Percentiles rank a stretch among this genome's conserved stretches.
Conservation (phyloP, 2,113 vertebrate species). For the Phaethornis superciliosus region DNA sequence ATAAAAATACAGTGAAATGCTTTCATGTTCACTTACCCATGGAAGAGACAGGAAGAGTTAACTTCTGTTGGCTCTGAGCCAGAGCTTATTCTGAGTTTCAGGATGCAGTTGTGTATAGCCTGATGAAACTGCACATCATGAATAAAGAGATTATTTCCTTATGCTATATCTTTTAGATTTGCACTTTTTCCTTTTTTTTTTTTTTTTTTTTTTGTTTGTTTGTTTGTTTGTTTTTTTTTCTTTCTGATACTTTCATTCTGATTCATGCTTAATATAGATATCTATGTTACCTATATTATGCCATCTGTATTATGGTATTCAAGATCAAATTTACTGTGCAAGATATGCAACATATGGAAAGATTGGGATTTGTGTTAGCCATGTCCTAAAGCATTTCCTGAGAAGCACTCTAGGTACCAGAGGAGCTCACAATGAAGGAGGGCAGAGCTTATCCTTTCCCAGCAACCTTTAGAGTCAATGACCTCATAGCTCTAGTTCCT, state of each 20-base stretch:
- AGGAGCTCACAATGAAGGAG: not conserved
- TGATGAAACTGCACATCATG: not conserved
- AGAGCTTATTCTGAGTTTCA: not conserved
- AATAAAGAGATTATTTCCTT: slow-evolving; percentile 6
- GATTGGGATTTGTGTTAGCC: not conserved
- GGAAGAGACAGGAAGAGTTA: not conserved
- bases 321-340: not conserved
- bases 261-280: not conserved
- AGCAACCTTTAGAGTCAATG: not conserved
- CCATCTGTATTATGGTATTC: not conserved
- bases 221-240: not conserved
- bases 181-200: not conserved
- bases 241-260: not conserved
- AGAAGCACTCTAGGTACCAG: not conserved
- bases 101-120: not conserved
- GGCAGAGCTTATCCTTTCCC: not conserved
- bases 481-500: not conserved
- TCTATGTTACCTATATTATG: not conserved
- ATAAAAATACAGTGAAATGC: not conserved
- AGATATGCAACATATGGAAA: not conserved
- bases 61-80: not conserved
- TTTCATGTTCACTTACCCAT: not conserved
- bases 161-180: not conserved
- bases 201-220: not conserved
- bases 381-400: not conserved